Conservation (phyloP, 37 sponge, comb jelly and placozoan genomes). For the Crambe crambe region DNA sequence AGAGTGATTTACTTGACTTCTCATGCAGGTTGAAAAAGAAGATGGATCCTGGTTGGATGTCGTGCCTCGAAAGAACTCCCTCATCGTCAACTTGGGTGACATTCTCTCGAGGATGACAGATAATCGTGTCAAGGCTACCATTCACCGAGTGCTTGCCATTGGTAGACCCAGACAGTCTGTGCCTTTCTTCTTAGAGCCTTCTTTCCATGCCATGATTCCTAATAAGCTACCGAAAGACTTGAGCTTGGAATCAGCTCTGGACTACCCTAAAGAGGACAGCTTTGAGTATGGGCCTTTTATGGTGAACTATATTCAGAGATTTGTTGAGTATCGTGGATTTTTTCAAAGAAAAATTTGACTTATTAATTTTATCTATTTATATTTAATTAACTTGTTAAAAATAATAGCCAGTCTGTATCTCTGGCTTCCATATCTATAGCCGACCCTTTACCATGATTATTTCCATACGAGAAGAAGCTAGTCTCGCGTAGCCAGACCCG, state of each 20-base stretch:
- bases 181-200: conserved; percentile 30
- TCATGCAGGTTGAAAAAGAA: neutral
- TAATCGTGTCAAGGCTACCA: conserved; percentile 10
- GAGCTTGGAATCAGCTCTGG: neutral
- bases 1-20: neutral
- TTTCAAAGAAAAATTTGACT: too few relatives aligned
- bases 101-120: conserved; percentile 11
- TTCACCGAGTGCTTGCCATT: conserved; percentile 22
- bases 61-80: neutral
- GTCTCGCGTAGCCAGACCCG: too few relatives aligned
- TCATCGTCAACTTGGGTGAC: conserved; percentile 21
- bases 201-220: neutral
- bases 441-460: too few relatives aligned
- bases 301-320: neutral
- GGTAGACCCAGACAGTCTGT: conserved; percentile 15
- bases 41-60: conserved; percentile 14
- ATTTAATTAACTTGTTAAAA: neutral
- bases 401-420: too few relatives aligned
- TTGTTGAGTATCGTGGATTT: conserved; percentile 9
- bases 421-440: too few relatives aligned
- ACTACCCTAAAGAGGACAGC: neutral
- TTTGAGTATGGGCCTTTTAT: conserved; percentile 20
- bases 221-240: neutral
- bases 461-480: too few relatives aligned
- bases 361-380: neutral